Percentiles rank a stretch among this genome's conserved stretches.
Evolutionary conservation across 2,888 invertebrate species (phyloP).

Genomic region (Argyresthia goedartella): DNA sequence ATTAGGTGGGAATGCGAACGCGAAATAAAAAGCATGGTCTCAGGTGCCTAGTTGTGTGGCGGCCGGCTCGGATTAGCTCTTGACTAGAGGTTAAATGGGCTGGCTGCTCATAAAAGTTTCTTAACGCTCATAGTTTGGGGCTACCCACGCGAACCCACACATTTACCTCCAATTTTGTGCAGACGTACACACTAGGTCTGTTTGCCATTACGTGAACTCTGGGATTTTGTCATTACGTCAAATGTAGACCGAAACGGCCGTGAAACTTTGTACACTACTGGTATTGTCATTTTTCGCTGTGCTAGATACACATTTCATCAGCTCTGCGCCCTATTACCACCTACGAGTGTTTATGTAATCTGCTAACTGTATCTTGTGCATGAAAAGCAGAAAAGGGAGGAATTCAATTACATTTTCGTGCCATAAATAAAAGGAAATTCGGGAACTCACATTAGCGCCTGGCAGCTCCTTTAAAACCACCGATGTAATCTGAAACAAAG

Average conservation of each 20-base stretch:
- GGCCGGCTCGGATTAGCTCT: slow-evolving; percentile 47
- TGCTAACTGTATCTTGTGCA: slow-evolving; percentile 1
- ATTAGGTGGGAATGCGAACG: slow-evolving; percentile 65
- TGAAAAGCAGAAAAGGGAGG: slow-evolving; percentile 17
- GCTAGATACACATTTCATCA: background rate
- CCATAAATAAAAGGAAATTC: slow-evolving; percentile 55
- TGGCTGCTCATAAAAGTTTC: slow-evolving; percentile 62
- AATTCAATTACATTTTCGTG: slow-evolving; percentile 50
- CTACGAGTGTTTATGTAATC: slow-evolving; percentile 2
- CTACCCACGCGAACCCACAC: slow-evolving; percentile 49
- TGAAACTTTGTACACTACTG: slow-evolving; percentile 27
- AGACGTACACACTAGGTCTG: slow-evolving; percentile 37
- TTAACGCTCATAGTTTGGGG: slow-evolving; percentile 58
- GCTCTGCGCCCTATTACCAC: background rate
- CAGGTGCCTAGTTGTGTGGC: slow-evolving; percentile 53
- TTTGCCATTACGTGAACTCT: slow-evolving; percentile 33
- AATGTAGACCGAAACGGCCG: slow-evolving; percentile 28
- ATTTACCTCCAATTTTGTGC: slow-evolving; percentile 45
- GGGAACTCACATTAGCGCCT: slow-evolving; percentile 67
- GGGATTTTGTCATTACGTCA: slow-evolving; percentile 35
- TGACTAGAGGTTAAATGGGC: slow-evolving; percentile 60
- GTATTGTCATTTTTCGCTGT: background rate
- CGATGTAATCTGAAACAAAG: slow-evolving; percentile 69
- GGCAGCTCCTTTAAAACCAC: slow-evolving; percentile 57
- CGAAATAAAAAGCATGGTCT: slow-evolving; percentile 60